Conservation (phyloP, 2,113 vertebrate species). For the Indicator indicator region DNA sequence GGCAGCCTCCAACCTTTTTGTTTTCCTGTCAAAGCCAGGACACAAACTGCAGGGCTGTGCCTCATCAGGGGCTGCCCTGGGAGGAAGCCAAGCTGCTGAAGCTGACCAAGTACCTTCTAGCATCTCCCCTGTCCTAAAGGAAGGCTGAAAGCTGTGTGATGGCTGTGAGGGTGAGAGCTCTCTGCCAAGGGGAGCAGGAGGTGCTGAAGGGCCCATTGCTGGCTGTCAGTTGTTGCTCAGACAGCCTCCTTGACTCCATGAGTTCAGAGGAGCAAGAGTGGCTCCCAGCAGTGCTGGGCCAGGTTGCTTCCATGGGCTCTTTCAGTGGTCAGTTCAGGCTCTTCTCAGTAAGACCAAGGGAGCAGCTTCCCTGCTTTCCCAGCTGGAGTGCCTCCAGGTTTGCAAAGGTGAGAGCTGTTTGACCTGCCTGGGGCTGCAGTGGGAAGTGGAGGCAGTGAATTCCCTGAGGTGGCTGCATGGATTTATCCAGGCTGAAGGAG, state of each 20-base stretch:
- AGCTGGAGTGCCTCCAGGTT: background rate
- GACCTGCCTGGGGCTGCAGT: background rate
- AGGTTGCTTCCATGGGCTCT: background rate
- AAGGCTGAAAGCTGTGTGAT: background rate
- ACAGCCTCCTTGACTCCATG: background rate
- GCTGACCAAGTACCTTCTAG: background rate
- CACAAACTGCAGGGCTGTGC: background rate
- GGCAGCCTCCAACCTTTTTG: background rate
- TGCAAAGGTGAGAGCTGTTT: background rate
- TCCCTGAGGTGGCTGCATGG: background rate
- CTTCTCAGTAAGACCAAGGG: background rate
- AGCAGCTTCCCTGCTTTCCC: background rate
- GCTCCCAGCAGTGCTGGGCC: background rate
- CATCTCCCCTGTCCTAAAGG: background rate
- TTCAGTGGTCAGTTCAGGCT: background rate
- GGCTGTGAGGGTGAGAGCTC: background rate
- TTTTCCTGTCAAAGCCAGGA: background rate
- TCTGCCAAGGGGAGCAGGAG: background rate
- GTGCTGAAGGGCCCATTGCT: background rate
- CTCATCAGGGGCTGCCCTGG: background rate
- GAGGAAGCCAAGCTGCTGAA: background rate
- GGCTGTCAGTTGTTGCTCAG: background rate
- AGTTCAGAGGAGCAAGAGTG: background rate
- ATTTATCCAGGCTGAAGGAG: background rate
- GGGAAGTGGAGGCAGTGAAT: background rate